These are phyloP conservation scores for Solenodon paradoxus DNA, from an alignment of 2,113 vertebrate species.

Conservation along the genomic window DNA sequence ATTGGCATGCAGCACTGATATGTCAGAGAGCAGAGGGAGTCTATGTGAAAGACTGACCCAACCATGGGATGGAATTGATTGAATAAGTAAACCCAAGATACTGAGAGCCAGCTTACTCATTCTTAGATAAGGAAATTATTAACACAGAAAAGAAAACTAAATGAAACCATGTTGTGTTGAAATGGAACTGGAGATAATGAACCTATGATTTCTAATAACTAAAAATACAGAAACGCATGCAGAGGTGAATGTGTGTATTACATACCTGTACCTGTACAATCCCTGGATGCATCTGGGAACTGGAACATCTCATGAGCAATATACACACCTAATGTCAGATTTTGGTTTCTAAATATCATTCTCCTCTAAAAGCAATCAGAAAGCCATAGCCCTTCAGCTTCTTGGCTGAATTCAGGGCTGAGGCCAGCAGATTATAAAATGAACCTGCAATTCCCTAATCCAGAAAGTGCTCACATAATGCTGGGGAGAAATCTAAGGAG, in stretches of 20 bases:
- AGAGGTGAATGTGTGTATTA: background rate
- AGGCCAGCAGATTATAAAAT: background rate
- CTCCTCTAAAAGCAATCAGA: background rate
- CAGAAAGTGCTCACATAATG: background rate
- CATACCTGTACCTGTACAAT: background rate
- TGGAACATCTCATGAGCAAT: background rate
- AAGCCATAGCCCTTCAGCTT: background rate
- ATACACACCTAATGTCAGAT: background rate
- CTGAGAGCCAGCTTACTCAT: background rate
- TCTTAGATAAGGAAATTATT: background rate
- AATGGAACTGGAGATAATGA: background rate
- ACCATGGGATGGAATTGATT: accelerated
- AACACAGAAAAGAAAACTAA: background rate
- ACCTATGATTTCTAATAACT: background rate
- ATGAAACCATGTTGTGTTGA: background rate
- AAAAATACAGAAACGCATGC: background rate
- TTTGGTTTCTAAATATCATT: background rate
- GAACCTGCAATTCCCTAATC: background rate
- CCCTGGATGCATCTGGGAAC: background rate
- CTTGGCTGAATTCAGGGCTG: background rate
- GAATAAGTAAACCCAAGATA: background rate
- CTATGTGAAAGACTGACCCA: background rate
- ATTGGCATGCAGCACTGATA: background rate
- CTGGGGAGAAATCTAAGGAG: background rate
- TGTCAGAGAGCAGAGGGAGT: background rate